Percentiles rank a stretch among this genome's conserved stretches.
Evolutionary conservation across 2,797 vertebrate species (phyloP).

Genomic region (Catamblyrhynchus diadema): DNA sequence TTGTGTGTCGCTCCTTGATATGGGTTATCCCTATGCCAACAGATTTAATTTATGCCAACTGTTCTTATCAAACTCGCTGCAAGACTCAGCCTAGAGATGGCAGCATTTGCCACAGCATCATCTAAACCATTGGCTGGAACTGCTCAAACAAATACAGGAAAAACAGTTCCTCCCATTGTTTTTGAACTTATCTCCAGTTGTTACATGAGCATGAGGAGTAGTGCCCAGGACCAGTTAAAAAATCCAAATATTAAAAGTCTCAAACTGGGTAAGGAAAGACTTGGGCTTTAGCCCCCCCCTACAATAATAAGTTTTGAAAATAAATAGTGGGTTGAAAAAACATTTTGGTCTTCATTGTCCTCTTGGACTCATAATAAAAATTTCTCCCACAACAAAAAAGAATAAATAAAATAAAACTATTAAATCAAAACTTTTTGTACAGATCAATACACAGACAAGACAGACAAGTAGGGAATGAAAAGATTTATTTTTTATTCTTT

Average conservation of each 20-base stretch:
- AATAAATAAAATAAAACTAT: not conserved
- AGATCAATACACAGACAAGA: not conserved
- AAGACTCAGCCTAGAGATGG: not conserved
- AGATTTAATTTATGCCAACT: not conserved
- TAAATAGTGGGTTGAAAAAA: not conserved
- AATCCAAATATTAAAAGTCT: not conserved
- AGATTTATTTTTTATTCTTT: conserved; percentile 23
- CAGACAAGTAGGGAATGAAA: not conserved
- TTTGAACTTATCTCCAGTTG: not conserved
- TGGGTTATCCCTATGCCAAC: not conserved
- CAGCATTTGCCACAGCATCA: not conserved
- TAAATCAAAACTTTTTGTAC: not conserved
- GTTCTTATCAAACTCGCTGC: not conserved
- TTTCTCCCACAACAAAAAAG: not conserved
- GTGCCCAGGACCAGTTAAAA: not conserved
- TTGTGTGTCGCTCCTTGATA: not conserved
- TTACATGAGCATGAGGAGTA: not conserved
- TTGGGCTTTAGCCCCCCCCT: not conserved
- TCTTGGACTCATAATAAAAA: not conserved
- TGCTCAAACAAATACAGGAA: not conserved
- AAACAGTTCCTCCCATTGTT: not conserved
- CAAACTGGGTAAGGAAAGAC: not conserved
- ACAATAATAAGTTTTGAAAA: not conserved
- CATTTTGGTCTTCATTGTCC: not conserved
- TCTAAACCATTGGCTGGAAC: not conserved